These are phyloP conservation scores for Cyrtonyx montezumae DNA, from an alignment of 2,113 vertebrate species.

Conservation along the genomic window DNA sequence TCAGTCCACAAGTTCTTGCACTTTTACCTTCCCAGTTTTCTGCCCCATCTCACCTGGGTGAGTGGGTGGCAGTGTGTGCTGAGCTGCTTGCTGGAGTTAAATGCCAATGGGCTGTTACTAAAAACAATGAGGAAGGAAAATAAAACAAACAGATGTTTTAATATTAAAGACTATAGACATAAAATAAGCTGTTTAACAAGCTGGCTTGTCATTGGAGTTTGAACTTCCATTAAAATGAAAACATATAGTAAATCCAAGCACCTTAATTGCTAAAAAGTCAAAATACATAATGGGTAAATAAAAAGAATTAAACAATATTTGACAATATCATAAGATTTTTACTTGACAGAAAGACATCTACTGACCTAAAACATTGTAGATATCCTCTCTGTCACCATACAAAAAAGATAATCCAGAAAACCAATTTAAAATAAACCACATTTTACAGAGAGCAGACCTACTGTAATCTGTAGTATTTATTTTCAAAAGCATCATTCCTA, in stretches of 20 bases:
- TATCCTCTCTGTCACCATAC: background rate
- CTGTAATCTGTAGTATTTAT: background rate
- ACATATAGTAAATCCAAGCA: slow-evolving; percentile 11
- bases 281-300: background rate
- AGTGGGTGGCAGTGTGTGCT: background rate
- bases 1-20: background rate
- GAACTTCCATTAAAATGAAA: slow-evolving; percentile 26
- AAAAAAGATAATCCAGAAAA: background rate
- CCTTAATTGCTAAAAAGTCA: background rate
- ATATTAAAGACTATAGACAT: slow-evolving; percentile 33
- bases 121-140: slow-evolving; percentile 49
- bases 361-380: background rate
- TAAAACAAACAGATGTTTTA: slow-evolving; percentile 37
- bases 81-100: background rate
- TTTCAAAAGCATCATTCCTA: background rate
- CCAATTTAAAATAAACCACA: background rate
- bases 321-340: background rate
- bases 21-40: background rate
- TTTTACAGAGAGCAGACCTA: background rate
- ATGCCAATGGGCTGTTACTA: background rate
- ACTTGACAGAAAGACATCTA: background rate
- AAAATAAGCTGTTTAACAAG: slow-evolving; percentile 34
- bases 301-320: background rate
- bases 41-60: background rate
- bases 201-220: background rate